A percentile compares a stretch with the other conserved stretches of the same genome.
Conservation (phyloP, 2,888 invertebrate species). For the Lepas anatifera region DNA sequence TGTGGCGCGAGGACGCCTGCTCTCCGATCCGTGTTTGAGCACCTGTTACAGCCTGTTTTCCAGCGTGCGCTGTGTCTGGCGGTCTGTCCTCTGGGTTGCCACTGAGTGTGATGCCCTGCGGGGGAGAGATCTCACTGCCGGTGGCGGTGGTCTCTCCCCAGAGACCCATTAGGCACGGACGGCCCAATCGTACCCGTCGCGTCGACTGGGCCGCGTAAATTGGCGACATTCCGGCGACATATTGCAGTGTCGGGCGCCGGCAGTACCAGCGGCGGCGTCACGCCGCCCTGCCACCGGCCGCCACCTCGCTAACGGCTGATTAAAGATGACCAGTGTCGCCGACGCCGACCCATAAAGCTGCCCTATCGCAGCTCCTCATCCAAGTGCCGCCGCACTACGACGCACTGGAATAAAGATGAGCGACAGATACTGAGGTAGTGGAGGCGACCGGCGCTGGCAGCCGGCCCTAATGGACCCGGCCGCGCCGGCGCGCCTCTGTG, state of each 20-base stretch:
- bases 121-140: no score
- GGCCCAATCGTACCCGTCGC: not conserved
- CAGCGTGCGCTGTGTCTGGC: no score
- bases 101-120: no score
- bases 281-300: not conserved
- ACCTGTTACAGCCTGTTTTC: no score
- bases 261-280: not conserved
- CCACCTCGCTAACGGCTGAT: not conserved
- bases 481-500: not conserved
- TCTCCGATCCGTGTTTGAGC: no score
- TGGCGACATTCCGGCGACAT: conserved; percentile 10
- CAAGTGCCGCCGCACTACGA: not conserved
- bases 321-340: not conserved
- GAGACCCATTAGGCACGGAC: not conserved
- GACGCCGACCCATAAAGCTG: not conserved
- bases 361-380: not conserved
- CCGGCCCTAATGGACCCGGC: not conserved
- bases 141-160: not conserved
- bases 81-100: not conserved
- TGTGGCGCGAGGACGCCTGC: no score
- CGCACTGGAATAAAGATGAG: not conserved
- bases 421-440: conserved; percentile 6
- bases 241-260: not conserved
- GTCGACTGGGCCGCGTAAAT: not conserved
- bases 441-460: not conserved